These are phyloP conservation scores for Bovichtus diacanthus DNA, from an alignment of 2,797 vertebrate species.

Conservation along the genomic window DNA sequence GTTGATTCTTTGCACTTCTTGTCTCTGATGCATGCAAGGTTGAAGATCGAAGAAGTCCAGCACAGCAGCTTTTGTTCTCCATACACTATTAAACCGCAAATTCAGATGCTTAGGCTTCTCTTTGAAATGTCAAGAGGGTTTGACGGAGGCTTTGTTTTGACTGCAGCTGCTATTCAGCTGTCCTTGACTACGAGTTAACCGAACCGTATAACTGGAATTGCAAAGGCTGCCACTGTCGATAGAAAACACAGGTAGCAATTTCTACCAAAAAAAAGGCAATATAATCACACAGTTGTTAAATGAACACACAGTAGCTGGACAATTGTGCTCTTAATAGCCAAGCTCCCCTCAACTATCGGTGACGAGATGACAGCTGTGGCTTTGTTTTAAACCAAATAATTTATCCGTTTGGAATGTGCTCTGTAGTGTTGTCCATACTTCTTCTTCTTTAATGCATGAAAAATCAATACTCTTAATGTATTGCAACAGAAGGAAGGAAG, in stretches of 20 bases:
- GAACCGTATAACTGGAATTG: neutral
- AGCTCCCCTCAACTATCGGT: neutral
- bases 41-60: neutral
- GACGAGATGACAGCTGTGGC: neutral
- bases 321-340: neutral
- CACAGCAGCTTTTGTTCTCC: neutral
- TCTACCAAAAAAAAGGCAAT: neutral
- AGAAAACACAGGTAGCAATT: neutral
- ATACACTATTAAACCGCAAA: neutral
- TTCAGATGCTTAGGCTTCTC: neutral
- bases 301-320: neutral
- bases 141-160: neutral
- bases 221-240: neutral
- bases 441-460: too few species aligned
- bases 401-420: neutral
- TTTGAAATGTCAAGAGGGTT: conserved; percentile 14
- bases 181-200: neutral
- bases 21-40: neutral
- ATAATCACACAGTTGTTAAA: neutral
- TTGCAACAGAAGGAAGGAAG: neutral
- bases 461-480: neutral
- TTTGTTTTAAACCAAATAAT: neutral
- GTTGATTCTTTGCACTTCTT: conserved; percentile 1
- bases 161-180: neutral
- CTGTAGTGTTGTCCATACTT: neutral